Evolutionary conservation across 2,797 vertebrate genomes (phyloP), one percentile per base, ranked within the genome.

Genomic region (Atherinosoma microstoma): DNA sequence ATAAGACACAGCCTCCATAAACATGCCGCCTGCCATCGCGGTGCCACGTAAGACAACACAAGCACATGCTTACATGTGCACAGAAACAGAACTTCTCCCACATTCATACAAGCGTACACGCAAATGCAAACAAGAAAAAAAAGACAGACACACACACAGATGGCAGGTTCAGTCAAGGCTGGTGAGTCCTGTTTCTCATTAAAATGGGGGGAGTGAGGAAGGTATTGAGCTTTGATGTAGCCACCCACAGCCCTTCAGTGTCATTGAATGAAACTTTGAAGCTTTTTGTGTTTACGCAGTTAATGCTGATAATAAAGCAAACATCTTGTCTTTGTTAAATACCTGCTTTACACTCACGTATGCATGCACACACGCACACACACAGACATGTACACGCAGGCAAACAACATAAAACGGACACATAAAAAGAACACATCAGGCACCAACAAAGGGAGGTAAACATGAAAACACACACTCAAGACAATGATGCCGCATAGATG

Each of bases 181-280:
- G 93, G 89, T 87, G 94, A 94, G 94, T 91, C 84, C 93, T 94
- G 93, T 92, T 94, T 93, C 93, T 94, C 94, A 95, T 95, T 95
- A 95, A 91, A 90, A 84, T 70, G 80, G 86, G 91, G 87, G 87
- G 86, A 80, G 90, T 75, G 84, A 87, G 85, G 87, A 93, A 93
- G 92, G 92, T 93, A 91, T 88, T 70, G 80, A 78, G 89, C 94
- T 95, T 95, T 95, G 94, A 95, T 95, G 94, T 95, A 93, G 91
- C 94, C 93, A 95, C 94, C 93, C 93, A 94, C 93, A 87, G 89
- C 87, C 92, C 92, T 88, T 85, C 88, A 80, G 90, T 94, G 94
- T 94, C 94, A 94, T 83, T 92, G 89, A 94, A 87, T 75, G 86
- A 85, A 93, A 92, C 93, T 92, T 93, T 90, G 88, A 95, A 94